Percentiles rank a stretch among this genome's conserved stretches.
Evolutionary conservation across 2,797 vertebrate genomes (phyloP).

Genomic region (Ciconia nigra): DNA sequence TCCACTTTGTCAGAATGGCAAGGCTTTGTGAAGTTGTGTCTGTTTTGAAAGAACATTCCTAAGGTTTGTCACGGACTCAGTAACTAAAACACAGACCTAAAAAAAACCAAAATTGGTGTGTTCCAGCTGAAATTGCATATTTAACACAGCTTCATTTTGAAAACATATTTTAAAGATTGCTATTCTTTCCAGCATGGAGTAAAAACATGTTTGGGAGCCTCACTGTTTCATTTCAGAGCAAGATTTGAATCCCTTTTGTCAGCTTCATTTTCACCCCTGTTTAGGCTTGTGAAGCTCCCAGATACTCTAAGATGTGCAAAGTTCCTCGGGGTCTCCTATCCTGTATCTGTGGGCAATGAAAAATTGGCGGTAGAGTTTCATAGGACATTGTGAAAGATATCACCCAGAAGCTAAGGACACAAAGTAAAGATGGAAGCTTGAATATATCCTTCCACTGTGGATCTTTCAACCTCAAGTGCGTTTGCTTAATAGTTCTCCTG

Average conservation of each 20-base stretch:
- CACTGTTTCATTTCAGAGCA: background rate
- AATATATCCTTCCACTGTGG: background rate
- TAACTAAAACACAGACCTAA: background rate
- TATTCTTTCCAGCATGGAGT: background rate
- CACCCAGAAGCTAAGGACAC: background rate
- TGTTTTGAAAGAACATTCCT: background rate
- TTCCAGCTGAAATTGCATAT: background rate
- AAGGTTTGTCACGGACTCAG: background rate
- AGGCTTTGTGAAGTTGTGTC: background rate
- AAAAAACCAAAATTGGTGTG: rapidly evolving
- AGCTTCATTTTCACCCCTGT: background rate
- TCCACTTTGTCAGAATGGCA: background rate
- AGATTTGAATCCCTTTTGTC: background rate
- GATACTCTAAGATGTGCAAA: background rate
- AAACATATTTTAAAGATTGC: background rate
- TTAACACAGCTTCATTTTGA: background rate
- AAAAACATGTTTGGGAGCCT: background rate
- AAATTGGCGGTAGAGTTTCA: background rate
- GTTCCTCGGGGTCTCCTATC: background rate
- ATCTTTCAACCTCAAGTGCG: background rate
- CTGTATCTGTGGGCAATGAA: background rate
- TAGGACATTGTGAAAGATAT: background rate
- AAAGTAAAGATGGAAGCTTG: background rate
- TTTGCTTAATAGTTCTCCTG: background rate
- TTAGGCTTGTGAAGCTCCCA: background rate